These are phyloP conservation scores for Ectemnius lituratus DNA, from an alignment of 2,888 invertebrate species.

Conservation along the genomic window DNA sequence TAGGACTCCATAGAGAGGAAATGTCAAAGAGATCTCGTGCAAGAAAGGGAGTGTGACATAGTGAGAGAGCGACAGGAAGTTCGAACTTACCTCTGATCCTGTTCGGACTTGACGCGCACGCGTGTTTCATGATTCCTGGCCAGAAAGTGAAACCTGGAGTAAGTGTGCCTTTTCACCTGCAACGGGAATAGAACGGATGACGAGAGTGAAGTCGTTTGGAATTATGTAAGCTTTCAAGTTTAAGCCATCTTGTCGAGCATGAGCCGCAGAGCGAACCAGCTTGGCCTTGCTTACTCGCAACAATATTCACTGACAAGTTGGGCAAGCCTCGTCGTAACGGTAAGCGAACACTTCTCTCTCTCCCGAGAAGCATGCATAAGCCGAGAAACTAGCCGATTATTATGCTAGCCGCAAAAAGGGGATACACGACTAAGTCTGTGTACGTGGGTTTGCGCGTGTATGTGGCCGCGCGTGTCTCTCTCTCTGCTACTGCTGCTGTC, in stretches of 20 bases:
- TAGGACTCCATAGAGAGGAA: too few species aligned
- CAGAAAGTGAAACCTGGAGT: slow-evolving; percentile 65
- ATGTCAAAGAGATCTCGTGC: too few species aligned
- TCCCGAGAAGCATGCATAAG: neutral
- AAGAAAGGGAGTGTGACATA: neutral
- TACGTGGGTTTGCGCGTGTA: too few species aligned
- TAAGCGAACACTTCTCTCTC: slow-evolving; percentile 8
- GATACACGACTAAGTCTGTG: too few species aligned
- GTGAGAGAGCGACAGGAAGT: slow-evolving; percentile 16
- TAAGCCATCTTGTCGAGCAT: slow-evolving; percentile 70
- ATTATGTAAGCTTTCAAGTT: slow-evolving; percentile 71
- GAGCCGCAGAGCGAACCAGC: too few species aligned
- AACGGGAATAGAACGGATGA: slow-evolving; percentile 27
- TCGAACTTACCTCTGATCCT: slow-evolving; percentile 61
- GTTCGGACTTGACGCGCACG: slow-evolving; percentile 62
- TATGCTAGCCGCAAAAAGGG: too few species aligned
- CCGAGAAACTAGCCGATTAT: too few species aligned
- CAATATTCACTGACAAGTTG: slow-evolving; percentile 56
- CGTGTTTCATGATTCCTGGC: slow-evolving; percentile 67
- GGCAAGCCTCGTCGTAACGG: slow-evolving; percentile 10
- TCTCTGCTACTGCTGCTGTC: too few species aligned
- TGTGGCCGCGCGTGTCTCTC: too few species aligned
- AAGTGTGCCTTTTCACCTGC: slow-evolving; percentile 71
- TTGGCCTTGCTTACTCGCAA: slow-evolving; percentile 9
- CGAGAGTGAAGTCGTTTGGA: slow-evolving; percentile 47